Percentiles rank a stretch among this genome's conserved stretches.
phyloP scores from a whole-genome alignment of 2,797 vertebrate genomes.

The Cossypha dichroa region DNA sequence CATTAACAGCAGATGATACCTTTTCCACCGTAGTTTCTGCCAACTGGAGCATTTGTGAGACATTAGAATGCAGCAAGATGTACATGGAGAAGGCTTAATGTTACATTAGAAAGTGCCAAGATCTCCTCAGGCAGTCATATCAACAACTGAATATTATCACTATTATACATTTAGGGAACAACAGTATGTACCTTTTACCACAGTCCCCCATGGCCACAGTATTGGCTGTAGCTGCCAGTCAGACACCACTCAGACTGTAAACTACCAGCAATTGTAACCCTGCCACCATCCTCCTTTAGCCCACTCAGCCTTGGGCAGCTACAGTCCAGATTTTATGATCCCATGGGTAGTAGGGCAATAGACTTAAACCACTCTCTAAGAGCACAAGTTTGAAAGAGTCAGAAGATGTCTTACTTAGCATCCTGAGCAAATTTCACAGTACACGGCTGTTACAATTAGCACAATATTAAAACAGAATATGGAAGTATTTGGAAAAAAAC shows the following conservation, averaged over 20 bases:
- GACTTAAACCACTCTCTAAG: neutral
- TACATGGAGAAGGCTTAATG: neutral
- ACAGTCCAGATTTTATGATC: neutral
- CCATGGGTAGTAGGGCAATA: neutral
- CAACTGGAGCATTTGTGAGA: neutral
- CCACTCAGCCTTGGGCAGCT: neutral
- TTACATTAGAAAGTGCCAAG: neutral
- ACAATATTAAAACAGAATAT: neutral
- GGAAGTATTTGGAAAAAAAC: neutral
- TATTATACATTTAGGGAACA: neutral
- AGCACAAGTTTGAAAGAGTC: neutral
- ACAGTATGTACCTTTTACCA: neutral
- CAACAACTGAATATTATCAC: neutral
- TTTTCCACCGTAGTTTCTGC: neutral
- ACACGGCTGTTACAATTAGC: neutral
- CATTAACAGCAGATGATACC: neutral
- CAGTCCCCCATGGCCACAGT: neutral
- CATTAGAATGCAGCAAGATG: constrained; percentile 14
- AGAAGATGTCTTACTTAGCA: neutral
- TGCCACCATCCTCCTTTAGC: neutral
- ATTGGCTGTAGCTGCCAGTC: neutral
- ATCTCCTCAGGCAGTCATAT: constrained; percentile 39
- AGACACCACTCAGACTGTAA: neutral
- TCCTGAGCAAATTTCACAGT: neutral
- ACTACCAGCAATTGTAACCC: neutral